Percentiles rank a stretch among this genome's conserved stretches.
Conservation (phyloP, 2,888 invertebrate species). For the Drosophila monieri region DNA sequence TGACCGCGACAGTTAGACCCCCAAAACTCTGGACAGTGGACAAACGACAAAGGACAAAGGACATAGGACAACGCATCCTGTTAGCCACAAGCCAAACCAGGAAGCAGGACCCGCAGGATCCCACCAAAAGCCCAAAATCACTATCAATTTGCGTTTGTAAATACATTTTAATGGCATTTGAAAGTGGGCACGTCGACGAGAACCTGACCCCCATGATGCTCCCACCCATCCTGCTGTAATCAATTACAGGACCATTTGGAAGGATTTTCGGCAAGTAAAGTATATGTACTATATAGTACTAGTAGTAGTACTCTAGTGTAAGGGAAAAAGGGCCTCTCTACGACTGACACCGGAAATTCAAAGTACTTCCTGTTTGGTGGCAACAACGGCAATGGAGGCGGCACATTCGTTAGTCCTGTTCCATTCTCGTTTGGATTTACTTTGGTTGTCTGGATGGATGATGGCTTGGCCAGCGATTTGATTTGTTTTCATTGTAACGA, state of each 20-base stretch:
- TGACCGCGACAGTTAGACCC: constrained; percentile 13
- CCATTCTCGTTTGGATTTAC: constrained; percentile 68
- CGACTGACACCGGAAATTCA: constrained; percentile 78
- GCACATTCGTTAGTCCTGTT: constrained; percentile 30
- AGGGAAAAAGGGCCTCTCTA: constrained; percentile 9
- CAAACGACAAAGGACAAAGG: neutral
- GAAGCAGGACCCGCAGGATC: constrained; percentile 9
- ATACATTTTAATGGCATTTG: constrained; percentile 80
- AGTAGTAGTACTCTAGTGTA: neutral
- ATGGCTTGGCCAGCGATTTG: constrained; percentile 69
- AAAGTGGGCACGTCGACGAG: constrained; percentile 62
- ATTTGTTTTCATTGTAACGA: constrained; percentile 77
- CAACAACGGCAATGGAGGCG: neutral
- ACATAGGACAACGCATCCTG: neutral
- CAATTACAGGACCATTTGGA: constrained; percentile 70
- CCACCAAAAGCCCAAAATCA: constrained; percentile 61
- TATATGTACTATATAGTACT: neutral
- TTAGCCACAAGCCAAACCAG: constrained; percentile 15
- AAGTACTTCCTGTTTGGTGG: constrained; percentile 79
- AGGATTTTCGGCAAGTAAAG: neutral
- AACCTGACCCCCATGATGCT: neutral
- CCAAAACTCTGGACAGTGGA: neutral
- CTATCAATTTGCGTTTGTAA: constrained; percentile 79
- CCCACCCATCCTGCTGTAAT: constrained; percentile 51
- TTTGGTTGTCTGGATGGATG: constrained; percentile 63